Evolutionary conservation across 2,113 vertebrate species (phyloP), one percentile per base, ranked within the genome.

Genomic region (Dascyllus trimaculatus): DNA sequence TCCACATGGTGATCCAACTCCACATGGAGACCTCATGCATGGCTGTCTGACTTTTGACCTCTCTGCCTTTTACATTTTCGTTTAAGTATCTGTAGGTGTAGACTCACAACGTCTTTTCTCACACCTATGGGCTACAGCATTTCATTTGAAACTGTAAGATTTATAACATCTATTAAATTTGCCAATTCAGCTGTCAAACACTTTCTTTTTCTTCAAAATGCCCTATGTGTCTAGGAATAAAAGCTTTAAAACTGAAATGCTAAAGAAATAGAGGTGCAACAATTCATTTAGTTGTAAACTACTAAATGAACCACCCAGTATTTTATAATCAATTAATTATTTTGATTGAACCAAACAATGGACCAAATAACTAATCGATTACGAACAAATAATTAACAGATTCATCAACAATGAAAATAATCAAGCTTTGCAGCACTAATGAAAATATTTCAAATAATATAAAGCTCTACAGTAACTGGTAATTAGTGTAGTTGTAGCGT

Each of bases 1-100:
- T 57, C 81, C 83, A 75, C 83, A 80, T 80, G 77, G 82, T 73
- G 66, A 80, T 66, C 59, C 49, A 48, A 78, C 58, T 80, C 72
- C 81, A 90, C 87, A 88, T 90, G 88, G 84, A 70, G 80, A 84
- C 84, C 78, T 84, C 58, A 68, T 72, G 70, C 68, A 66, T 82
- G 82, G 74, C 75, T 52, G 70, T 78, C 85, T 83, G 64, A 85
- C 71, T 56, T 68, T 71, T 75, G 45, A 85, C 86, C 88, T 70
- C 45, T 57, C 60, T 29, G 48, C 51, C 73, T 75, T 80, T 80
- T 46, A 53, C 67, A 22, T 79, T 82, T 84, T 78, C 64, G 54
- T 40, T 32, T 35, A 85, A 60, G 63, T 29, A 49, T 29, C 60
- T 22, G 25, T 48, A 43, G 7, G 4, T 62, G 4, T 15, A 43